These are phyloP conservation scores for Sphinx pinastri DNA, from an alignment of 2,888 invertebrate species.

Conservation along the genomic window DNA sequence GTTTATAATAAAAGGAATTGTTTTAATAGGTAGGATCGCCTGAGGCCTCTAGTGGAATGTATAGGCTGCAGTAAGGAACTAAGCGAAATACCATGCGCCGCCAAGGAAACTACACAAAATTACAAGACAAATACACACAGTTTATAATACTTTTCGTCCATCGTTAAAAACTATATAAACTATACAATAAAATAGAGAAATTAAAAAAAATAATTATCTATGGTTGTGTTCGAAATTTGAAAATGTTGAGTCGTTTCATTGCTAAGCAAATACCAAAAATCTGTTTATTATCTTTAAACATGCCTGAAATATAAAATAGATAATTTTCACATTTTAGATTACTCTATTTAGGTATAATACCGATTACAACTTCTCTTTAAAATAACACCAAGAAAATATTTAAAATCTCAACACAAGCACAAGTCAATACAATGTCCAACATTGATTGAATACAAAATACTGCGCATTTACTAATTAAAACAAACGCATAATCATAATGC, in stretches of 20 bases:
- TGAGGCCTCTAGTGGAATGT: not conserved
- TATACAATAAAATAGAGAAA: too few relatives aligned
- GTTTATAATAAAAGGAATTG: not conserved
- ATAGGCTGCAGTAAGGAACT: not conserved
- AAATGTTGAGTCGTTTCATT: too few relatives aligned
- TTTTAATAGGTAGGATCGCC: not conserved
- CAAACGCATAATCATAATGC: not conserved
- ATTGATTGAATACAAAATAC: not conserved
- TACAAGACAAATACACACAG: too few relatives aligned
- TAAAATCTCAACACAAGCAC: not conserved
- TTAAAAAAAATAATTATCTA: too few relatives aligned
- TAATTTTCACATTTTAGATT: not conserved
- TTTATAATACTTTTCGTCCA: too few relatives aligned
- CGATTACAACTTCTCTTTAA: not conserved
- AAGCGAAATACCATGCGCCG: not conserved
- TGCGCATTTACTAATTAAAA: constrained; percentile 12
- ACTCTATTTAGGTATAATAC: not conserved
- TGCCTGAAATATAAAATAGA: not conserved
- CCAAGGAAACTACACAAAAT: too few relatives aligned
- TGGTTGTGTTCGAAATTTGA: too few relatives aligned
- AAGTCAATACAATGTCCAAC: constrained; percentile 8
- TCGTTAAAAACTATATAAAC: too few relatives aligned
- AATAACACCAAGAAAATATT: constrained; percentile 3
- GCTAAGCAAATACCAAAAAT: too few relatives aligned
- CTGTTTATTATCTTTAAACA: not conserved